phyloP scores from a whole-genome alignment of 2,113 vertebrate genomes.

The Azemiops feae region DNA sequence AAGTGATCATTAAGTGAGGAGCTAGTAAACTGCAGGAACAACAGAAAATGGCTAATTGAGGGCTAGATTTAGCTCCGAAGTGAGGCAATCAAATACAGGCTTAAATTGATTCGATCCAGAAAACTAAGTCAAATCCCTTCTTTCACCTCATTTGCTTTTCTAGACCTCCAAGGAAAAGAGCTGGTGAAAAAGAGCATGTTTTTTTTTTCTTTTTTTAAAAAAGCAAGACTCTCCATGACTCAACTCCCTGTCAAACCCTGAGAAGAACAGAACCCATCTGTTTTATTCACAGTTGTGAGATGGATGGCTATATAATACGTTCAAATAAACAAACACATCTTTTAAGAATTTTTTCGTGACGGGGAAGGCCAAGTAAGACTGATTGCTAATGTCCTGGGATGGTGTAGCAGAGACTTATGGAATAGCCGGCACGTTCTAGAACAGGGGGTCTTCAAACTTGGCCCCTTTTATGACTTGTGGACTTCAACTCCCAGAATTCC shows the following conservation, averaged over 20 bases:
- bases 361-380: not conserved
- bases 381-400: not conserved
- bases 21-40: not conserved
- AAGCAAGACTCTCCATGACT: not conserved
- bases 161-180: not conserved
- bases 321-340: not conserved
- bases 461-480: too few species aligned
- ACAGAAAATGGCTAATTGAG: not conserved
- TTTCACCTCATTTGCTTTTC: not conserved
- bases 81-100: not conserved
- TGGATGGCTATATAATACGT: not conserved
- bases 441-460: too few species aligned
- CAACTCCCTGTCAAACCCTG: not conserved
- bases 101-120: not conserved
- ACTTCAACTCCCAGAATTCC: too few species aligned
- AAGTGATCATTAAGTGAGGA: not conserved
- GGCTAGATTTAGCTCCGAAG: not conserved
- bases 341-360: not conserved
- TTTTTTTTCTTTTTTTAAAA: too few species aligned
- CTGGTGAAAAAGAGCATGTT: not conserved
- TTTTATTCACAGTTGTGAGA: not conserved
- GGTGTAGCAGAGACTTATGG: not conserved
- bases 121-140: not conserved
- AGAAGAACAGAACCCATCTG: not conserved
- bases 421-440: not conserved